phyloP scores from a whole-genome alignment of 2,797 vertebrate genomes.

The Sciurus carolinensis region DNA sequence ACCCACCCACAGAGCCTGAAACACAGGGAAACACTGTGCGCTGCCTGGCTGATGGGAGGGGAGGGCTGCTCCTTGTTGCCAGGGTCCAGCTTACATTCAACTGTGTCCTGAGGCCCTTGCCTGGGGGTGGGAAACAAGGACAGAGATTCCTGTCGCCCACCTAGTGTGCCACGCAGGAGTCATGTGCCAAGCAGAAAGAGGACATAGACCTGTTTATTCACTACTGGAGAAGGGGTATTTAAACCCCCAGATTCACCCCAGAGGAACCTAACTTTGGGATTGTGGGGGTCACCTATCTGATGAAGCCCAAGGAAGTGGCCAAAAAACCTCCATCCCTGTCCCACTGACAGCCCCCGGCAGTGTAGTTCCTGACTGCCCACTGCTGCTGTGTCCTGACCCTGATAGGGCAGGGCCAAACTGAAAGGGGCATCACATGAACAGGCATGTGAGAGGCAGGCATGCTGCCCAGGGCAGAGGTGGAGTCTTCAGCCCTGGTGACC shows the following conservation, averaged over 20 bases:
- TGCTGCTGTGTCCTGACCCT: neutral
- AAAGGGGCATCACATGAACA: constrained; percentile 17
- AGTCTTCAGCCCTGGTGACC: neutral
- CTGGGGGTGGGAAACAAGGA: neutral
- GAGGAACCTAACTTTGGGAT: neutral
- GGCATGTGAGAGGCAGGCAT: neutral
- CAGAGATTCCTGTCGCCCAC: constrained; percentile 62
- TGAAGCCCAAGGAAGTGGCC: neutral
- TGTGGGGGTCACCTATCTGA: neutral
- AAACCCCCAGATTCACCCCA: neutral
- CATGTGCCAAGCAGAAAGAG: neutral
- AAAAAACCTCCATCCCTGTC: neutral
- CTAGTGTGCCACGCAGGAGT: neutral
- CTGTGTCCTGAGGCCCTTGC: neutral
- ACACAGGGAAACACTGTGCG: neutral
- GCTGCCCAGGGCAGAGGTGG: neutral
- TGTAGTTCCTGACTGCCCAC: neutral
- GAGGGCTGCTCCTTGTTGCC: neutral
- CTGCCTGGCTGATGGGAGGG: no score
- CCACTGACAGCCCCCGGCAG: no score
- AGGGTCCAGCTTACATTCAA: neutral
- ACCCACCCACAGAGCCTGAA: neutral
- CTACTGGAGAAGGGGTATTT: neutral
- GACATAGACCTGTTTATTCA: neutral
- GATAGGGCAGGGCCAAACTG: neutral